A percentile compares a stretch with the other conserved stretches of the same genome.
phyloP scores from a whole-genome alignment of 1,140 invertebrate genomes.

The Sarcophaga peregrina region DNA sequence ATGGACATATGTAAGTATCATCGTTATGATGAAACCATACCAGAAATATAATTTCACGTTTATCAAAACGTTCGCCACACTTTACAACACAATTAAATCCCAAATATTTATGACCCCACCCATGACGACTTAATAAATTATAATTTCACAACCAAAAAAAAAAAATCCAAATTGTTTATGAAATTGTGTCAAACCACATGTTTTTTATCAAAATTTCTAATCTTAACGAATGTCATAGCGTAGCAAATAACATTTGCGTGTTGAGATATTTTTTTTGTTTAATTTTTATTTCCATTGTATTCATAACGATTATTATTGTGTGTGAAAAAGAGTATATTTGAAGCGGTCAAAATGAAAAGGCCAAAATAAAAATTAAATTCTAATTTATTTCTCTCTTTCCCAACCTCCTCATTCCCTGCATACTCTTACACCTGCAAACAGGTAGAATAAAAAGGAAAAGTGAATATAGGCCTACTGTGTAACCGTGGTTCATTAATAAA shows the following conservation, averaged over 20 bases:
- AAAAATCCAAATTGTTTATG: slow-evolving; percentile 19
- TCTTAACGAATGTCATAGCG: slow-evolving; percentile 36
- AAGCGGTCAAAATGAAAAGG: neutral
- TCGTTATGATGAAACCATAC: too few species aligned
- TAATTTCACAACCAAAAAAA: neutral
- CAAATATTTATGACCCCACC: neutral
- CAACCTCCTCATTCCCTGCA: too few species aligned
- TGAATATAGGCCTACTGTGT: neutral
- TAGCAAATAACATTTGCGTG: slow-evolving; percentile 19
- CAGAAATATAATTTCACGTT: too few species aligned
- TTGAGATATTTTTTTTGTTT: neutral
- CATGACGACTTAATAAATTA: neutral
- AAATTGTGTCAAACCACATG: neutral
- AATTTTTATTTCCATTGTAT: neutral
- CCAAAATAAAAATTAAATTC: slow-evolving; percentile 11
- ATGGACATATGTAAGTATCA: too few species aligned
- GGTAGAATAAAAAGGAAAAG: neutral
- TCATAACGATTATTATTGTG: neutral
- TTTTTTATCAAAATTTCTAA: slow-evolving; percentile 14
- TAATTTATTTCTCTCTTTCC: neutral
- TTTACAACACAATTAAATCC: too few species aligned
- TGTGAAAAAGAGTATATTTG: neutral
- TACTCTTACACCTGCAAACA: too few species aligned
- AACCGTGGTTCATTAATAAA: slow-evolving; percentile 7
- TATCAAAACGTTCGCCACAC: too few species aligned